Evolutionary conservation across 2,888 invertebrate genomes (phyloP), one percentile per base, ranked within the genome.

Genomic region (Herminia tarsipennalis): DNA sequence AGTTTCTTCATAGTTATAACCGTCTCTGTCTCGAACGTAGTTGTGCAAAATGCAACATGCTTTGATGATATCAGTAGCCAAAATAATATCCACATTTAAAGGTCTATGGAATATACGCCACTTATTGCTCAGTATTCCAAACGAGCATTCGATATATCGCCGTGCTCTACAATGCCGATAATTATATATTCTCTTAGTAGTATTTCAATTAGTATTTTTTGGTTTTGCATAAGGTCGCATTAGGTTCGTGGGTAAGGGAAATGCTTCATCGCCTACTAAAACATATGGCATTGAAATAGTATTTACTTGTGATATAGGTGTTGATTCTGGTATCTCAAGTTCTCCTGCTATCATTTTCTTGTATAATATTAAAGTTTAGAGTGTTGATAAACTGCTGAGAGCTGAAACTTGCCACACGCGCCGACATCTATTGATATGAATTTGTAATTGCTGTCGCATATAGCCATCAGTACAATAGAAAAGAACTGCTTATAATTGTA

Each of bases 381-480:
- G 5, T 24, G 1, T 9, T 24, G 24, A 9, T 3, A 24, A 3
- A 33, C 6, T 33, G 32, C n/a, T 21, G 32, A 36, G 17, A 28
- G 28, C 1, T 10, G 6, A 3, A 12, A 14, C 20, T 36, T 43
- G 3, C 43, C 35, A 36, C 10, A 36, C 6, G 22, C 28, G n/a
- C 36, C 43, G 9, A 43, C 30, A 35, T 43, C 43, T 4, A 43
- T 29, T 14, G 10, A 9, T 8, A 43, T 30, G 20, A 43, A 43
- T 22, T 36, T 43, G 29, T 30, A 43, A 33, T 28, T 41, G 10
- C 17, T 12, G 28, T 41, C 41, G 13, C 28, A 37, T 37, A 37
- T n/a, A n/a, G n/a, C n/a, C n/a, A n/a, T n/a, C n/a, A n/a, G n/a
- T n/a, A n/a, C n/a, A n/a, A n/a, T n/a, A n/a, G n/a, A n/a, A n/a